Evolutionary conservation across 2,797 vertebrate species (phyloP).

Genomic region (Loriculus beryllinus): DNA sequence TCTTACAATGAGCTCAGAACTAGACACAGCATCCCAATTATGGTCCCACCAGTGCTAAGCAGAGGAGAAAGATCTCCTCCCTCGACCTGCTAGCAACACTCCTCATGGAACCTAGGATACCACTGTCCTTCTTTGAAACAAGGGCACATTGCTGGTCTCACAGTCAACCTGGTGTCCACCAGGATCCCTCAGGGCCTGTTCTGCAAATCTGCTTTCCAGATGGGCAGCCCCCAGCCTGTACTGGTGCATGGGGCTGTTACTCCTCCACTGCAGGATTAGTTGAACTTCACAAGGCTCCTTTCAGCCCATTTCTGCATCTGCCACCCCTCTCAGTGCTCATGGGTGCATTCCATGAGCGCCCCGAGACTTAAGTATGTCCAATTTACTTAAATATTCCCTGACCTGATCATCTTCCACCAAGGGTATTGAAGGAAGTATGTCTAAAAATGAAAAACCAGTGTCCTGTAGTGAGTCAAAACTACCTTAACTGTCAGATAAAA

Average conservation of each 20-base stretch:
- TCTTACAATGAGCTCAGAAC: neutral
- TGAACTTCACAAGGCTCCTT: neutral
- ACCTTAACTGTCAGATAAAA: neutral
- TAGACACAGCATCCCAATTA: neutral
- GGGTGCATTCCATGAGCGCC: neutral
- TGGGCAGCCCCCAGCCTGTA: neutral
- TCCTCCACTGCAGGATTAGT: neutral
- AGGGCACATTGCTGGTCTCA: neutral
- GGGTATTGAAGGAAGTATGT: neutral
- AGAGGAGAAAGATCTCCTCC: neutral
- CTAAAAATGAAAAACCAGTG: neutral
- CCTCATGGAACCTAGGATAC: neutral
- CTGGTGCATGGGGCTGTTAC: neutral
- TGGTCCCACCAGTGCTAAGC: neutral
- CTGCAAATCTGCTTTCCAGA: neutral
- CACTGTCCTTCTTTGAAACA: neutral
- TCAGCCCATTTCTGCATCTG: neutral
- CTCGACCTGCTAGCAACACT: accelerated
- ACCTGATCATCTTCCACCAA: neutral
- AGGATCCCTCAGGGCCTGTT: accelerated
- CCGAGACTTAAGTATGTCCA: neutral
- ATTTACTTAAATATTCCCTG: neutral
- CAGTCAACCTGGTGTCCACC: neutral
- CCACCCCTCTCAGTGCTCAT: neutral
- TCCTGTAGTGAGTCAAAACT: neutral